Evolutionary conservation across 2,113 vertebrate species (phyloP).

Genomic region (Gallinago jamesoni): DNA sequence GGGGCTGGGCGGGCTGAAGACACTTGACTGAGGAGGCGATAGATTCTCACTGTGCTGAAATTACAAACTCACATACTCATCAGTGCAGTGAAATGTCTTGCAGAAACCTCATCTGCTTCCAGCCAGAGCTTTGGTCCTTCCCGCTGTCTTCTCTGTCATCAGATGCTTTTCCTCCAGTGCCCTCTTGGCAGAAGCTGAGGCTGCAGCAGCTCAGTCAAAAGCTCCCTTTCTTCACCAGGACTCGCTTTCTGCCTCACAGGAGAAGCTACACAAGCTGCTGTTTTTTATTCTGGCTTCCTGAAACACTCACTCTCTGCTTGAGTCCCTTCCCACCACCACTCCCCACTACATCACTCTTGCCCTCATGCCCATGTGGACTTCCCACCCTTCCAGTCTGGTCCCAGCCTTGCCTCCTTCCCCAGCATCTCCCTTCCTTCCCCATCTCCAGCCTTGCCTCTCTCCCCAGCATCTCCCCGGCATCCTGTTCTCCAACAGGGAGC

Average conservation of each 20-base stretch:
- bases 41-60: neutral
- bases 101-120: constrained; percentile 11
- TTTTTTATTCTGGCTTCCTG: neutral
- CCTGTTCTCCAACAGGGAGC: neutral
- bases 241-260: neutral
- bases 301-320: neutral
- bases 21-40: neutral
- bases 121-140: neutral
- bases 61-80: neutral
- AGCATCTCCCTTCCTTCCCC: neutral
- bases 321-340: neutral
- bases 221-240: neutral
- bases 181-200: neutral
- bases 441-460: neutral
- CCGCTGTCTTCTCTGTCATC: neutral
- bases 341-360: neutral
- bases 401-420: neutral
- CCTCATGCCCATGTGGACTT: neutral
- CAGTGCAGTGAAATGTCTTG: neutral
- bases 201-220: neutral
- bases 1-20: neutral
- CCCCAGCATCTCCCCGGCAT: neutral
- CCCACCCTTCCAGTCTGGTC: neutral
- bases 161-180: neutral
- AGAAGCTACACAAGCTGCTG: neutral